phyloP scores from a whole-genome alignment of 2,797 vertebrate genomes.

The Scarus forsteni region DNA sequence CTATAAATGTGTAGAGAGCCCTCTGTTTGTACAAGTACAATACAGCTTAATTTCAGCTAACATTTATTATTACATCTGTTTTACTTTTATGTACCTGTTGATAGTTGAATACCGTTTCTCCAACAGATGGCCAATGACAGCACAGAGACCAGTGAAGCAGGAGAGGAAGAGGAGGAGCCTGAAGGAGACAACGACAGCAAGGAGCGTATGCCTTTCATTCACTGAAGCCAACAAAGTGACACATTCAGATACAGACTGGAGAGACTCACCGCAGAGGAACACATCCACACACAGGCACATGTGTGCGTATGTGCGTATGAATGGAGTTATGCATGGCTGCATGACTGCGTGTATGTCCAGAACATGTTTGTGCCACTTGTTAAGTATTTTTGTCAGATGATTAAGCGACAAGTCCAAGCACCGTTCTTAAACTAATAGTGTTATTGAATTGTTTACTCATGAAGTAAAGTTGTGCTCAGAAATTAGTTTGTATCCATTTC shows the following conservation, averaged over 20 bases:
- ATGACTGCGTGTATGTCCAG: constrained; percentile 45
- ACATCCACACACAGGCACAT: constrained; percentile 87
- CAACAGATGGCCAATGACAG: constrained; percentile 98
- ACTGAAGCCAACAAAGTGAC: constrained; percentile 79
- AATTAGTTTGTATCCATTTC: constrained; percentile 46
- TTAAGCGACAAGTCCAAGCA: constrained; percentile 82
- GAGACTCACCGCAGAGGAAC: constrained; percentile 66
- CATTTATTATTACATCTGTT: constrained; percentile 12
- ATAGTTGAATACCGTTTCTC: constrained; percentile 34
- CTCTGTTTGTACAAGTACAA: not conserved
- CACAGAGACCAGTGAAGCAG: constrained; percentile 98
- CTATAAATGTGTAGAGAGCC: constrained; percentile 20
- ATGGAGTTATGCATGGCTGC: constrained; percentile 64
- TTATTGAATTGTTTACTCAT: constrained; percentile 68
- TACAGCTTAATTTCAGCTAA: not conserved
- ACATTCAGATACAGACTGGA: constrained; percentile 59
- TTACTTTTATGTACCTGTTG: constrained; percentile 7
- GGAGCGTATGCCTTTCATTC: constrained; percentile 98
- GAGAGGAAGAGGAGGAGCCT: constrained; percentile 97
- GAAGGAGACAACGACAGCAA: constrained; percentile 97
- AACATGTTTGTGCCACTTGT: constrained; percentile 77
- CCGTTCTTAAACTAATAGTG: constrained; percentile 85
- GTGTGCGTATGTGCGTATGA: constrained; percentile 38
- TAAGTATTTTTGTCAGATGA: constrained; percentile 81
- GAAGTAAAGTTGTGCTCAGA: constrained; percentile 66